A percentile compares a stretch with the other conserved stretches of the same genome.
Conservation (phyloP, 2,797 vertebrate genomes). For the Simalia tracyae region DNA sequence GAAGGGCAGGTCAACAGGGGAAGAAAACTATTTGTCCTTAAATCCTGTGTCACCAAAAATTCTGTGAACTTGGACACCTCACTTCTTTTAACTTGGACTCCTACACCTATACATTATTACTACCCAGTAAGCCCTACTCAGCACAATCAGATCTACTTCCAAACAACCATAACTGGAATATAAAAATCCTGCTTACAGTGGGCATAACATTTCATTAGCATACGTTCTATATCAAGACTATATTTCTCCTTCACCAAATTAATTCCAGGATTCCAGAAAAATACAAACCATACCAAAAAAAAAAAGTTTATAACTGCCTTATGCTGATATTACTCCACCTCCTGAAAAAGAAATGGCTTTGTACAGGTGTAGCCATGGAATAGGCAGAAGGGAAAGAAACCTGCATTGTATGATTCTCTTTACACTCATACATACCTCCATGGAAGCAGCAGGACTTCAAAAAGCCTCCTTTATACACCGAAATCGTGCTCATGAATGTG, state of each 20-base stretch:
- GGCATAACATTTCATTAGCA: constrained; percentile 50
- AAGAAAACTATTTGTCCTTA: not conserved
- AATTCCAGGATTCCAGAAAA: constrained; percentile 19
- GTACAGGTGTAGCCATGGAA: not conserved
- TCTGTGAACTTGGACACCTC: not conserved
- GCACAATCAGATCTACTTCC: not conserved
- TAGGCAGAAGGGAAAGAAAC: not conserved
- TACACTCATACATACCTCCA: not conserved
- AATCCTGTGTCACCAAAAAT: not conserved
- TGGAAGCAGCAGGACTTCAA: not conserved
- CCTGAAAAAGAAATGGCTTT: not conserved
- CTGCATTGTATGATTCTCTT: not conserved
- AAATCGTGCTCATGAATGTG: not conserved
- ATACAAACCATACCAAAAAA: not conserved
- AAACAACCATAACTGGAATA: not conserved
- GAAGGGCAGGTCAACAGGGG: not conserved
- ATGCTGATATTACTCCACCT: constrained; percentile 20
- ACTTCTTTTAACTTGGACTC: not conserved
- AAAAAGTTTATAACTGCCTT: constrained; percentile 33
- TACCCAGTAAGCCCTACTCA: not conserved
- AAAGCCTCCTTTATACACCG: not conserved
- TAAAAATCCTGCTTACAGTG: constrained; percentile 26
- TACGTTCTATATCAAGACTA: constrained; percentile 41
- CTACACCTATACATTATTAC: not conserved
- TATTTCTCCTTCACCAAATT: constrained; percentile 13